Evolutionary conservation across 2,797 vertebrate genomes (phyloP), one percentile per base, ranked within the genome.

Genomic region (Sebastes ruberrimus): DNA sequence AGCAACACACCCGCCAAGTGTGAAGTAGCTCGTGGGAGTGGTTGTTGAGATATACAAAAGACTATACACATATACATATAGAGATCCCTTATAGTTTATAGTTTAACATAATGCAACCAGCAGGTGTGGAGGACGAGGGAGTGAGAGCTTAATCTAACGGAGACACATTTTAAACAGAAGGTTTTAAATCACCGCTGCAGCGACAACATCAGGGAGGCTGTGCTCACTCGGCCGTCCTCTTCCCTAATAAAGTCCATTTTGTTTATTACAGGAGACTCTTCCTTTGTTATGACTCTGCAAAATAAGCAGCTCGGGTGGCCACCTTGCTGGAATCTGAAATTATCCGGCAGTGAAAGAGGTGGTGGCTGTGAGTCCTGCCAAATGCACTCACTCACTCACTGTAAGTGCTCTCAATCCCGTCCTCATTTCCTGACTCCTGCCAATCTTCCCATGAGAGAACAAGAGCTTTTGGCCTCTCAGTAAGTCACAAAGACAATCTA

Each of bases 371-470:
- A 49, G 80, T 25, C 4, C 55, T 71, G 91, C 91, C 90, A 92
- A 90, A 86, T 82, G 81, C 91, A 87, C 86, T 82, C 49, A 52
- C 46, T 49, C 80, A 61, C 84, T 87, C 74, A 55, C 46, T 79
- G 30, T 88, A 90, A 92, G 90, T 93, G 92, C 88, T 80, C 86
- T 86, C 72, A 52, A 67, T 83, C 78, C 84, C 62, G 67, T 71
- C 76, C 68, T 87, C 83, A 78, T 87, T 90, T 88, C 90, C 86
- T 83, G 87, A 91, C 74, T 87, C 69, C 62, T 90, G 83, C 72
- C 87, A 86, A 80, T 86, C 82, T 86, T 57, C 80, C 82, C 74
- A 72, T 20, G 72, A 85, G 76, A 81, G 68, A 83, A 71, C 77
- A 74, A 72, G 46, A 74, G 76, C 7, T 83, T 75, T 65, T 86